Evolutionary conservation across 2,888 invertebrate species (phyloP).

Genomic region (Drosophila neonasuta): DNA sequence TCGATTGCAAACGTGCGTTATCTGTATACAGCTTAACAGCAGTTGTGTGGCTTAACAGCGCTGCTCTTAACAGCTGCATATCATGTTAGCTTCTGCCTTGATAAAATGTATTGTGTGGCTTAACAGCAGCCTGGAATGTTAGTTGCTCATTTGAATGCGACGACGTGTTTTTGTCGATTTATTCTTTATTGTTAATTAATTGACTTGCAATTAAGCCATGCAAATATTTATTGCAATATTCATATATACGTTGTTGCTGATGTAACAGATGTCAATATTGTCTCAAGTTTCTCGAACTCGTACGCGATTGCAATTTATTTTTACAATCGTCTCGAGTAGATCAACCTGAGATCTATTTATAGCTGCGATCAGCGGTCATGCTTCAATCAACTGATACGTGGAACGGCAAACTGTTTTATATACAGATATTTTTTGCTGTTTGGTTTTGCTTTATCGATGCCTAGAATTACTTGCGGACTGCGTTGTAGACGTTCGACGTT

Average conservation of each 20-base stretch:
- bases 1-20: too few relatives aligned
- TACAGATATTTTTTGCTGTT: neutral
- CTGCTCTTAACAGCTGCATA: too few relatives aligned
- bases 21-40: too few relatives aligned
- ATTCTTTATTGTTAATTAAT: conserved; percentile 7
- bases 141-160: neutral
- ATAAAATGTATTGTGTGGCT: too few relatives aligned
- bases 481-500: neutral
- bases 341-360: conserved; percentile 39
- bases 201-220: conserved; percentile 4
- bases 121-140: conserved; percentile 2
- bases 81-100: too few relatives aligned
- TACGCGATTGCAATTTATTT: conserved; percentile 38
- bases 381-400: conserved; percentile 16
- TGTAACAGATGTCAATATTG: conserved; percentile 39
- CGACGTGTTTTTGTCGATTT: neutral
- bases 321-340: conserved; percentile 9
- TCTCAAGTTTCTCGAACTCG: conserved; percentile 10
- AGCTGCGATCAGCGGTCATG: conserved; percentile 37
- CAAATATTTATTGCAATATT: conserved; percentile 22
- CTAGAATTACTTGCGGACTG: conserved; percentile 2
- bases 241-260: conserved; percentile 8
- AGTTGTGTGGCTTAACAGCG: too few relatives aligned
- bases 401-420: conserved; percentile 3
- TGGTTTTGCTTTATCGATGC: conserved; percentile 11